Evolutionary conservation across 2,797 vertebrate genomes (phyloP).

Genomic region (Naso thynnoides): DNA sequence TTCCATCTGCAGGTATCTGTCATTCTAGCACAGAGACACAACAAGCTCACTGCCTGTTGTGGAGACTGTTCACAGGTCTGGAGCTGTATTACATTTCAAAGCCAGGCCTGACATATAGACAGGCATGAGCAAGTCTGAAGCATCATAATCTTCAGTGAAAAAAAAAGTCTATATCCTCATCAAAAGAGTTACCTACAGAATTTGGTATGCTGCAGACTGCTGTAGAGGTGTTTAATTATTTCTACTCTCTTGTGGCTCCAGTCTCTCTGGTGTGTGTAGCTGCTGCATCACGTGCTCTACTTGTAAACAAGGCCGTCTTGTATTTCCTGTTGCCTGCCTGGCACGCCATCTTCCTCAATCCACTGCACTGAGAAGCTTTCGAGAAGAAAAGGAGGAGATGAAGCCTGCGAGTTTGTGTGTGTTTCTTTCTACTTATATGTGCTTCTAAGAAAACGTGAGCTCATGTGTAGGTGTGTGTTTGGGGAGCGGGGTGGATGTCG

Average conservation of each 20-base stretch:
- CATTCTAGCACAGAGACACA: slow-evolving; percentile 64
- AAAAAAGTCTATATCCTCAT: slow-evolving; percentile 40
- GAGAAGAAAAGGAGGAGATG: slow-evolving; percentile 25
- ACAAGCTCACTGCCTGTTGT: slow-evolving; percentile 47
- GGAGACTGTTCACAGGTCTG: slow-evolving; percentile 53
- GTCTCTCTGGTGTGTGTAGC: slow-evolving; percentile 60
- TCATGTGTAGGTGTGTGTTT: slow-evolving; percentile 54
- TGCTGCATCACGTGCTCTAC: slow-evolving; percentile 53
- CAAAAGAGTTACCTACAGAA: slow-evolving; percentile 15
- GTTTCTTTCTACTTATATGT: not conserved
- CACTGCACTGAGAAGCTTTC: slow-evolving; percentile 24
- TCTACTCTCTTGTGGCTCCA: slow-evolving; percentile 49
- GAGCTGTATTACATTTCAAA: slow-evolving; percentile 79
- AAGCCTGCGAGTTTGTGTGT: not conserved
- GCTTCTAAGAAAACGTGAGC: slow-evolving; percentile 31
- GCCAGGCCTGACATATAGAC: slow-evolving; percentile 58
- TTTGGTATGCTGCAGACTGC: slow-evolving; percentile 27
- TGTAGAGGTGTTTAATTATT: slow-evolving; percentile 63
- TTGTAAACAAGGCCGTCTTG: slow-evolving; percentile 79
- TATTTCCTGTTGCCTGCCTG: slow-evolving; percentile 77
- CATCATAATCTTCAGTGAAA: slow-evolving; percentile 39
- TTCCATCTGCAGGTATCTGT: slow-evolving; percentile 67
- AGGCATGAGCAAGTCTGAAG: slow-evolving; percentile 67
- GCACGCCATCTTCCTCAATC: slow-evolving; percentile 56
- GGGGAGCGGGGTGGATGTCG: slow-evolving; percentile 70